Conservation (phyloP, 1,140 invertebrate species). For the Bradynema listronoti region DNA sequence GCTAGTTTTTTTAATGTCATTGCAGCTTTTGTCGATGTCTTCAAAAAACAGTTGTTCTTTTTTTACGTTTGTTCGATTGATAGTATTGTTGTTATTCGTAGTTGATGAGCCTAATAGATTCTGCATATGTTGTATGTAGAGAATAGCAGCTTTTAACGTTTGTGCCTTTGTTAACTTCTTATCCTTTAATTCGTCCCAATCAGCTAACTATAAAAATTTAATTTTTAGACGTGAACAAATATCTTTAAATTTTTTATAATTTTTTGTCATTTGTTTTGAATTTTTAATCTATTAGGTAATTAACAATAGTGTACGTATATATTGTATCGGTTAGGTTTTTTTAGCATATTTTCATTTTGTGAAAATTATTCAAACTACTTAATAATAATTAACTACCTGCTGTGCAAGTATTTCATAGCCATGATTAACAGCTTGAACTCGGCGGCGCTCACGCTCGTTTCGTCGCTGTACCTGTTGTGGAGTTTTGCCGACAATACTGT, state of each 20-base stretch:
- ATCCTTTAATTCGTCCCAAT: constrained; percentile 33
- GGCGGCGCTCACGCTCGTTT: constrained; percentile 37
- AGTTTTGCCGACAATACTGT: constrained; percentile 29
- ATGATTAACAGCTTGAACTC: constrained; percentile 34
- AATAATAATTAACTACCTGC: constrained; percentile 9
- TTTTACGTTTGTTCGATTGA: too few relatives aligned
- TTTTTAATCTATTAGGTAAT: too few relatives aligned
- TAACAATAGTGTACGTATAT: too few relatives aligned
- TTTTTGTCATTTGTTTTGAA: too few relatives aligned
- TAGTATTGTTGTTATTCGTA: too few relatives aligned
- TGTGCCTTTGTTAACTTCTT: constrained; percentile 44
- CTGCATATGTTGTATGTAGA: constrained; percentile 40
- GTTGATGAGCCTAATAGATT: too few relatives aligned
- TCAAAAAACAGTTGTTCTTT: too few relatives aligned
- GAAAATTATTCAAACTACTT: not conserved
- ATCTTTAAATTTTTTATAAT: too few relatives aligned
- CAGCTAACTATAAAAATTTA: constrained; percentile 14
- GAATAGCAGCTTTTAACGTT: constrained; percentile 42
- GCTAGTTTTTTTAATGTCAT: too few relatives aligned
- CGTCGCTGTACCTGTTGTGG: constrained; percentile 40
- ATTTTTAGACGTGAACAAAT: not conserved
- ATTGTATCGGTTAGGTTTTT: not conserved
- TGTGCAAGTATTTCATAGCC: constrained; percentile 35
- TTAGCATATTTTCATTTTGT: not conserved
- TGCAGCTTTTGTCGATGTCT: too few relatives aligned